phyloP scores from a whole-genome alignment of 2,113 vertebrate genomes.

The Anarrhichthys ocellatus region DNA sequence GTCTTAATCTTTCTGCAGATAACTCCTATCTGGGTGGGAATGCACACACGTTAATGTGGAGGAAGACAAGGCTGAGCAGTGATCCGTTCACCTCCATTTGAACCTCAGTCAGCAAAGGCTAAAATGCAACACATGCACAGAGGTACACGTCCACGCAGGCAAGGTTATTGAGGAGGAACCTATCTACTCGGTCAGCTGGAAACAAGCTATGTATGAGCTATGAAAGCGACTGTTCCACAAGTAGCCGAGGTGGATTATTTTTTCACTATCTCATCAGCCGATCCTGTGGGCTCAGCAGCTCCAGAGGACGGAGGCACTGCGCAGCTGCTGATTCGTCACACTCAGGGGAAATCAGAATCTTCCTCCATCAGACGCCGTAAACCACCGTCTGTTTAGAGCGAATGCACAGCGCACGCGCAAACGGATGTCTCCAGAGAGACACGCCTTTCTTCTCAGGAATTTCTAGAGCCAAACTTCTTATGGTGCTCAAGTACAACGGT shows the following conservation, averaged over 20 bases:
- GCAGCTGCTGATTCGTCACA: slow-evolving; percentile 59
- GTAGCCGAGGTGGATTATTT: slow-evolving; percentile 57
- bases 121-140: neutral
- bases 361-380: slow-evolving; percentile 39
- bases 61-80: slow-evolving; percentile 13
- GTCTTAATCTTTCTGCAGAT: slow-evolving; percentile 28
- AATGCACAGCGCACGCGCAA: neutral
- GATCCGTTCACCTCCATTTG: slow-evolving; percentile 47
- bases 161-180: slow-evolving; percentile 53
- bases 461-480: neutral
- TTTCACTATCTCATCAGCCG: slow-evolving; percentile 64
- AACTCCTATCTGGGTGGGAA: slow-evolving; percentile 30
- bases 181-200: slow-evolving; percentile 52
- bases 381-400: slow-evolving; percentile 21
- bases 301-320: slow-evolving; percentile 32
- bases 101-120: slow-evolving; percentile 28
- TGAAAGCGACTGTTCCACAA: slow-evolving; percentile 45
- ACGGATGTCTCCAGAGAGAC: neutral
- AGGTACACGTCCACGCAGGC: neutral
- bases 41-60: slow-evolving; percentile 22
- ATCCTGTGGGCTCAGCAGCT: slow-evolving; percentile 66
- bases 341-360: slow-evolving; percentile 70
- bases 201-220: slow-evolving; percentile 13
- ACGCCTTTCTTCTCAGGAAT: neutral
- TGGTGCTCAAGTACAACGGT: neutral